Conservation (phyloP, 2,797 vertebrate species). For the Arremon aurantiirostris region DNA sequence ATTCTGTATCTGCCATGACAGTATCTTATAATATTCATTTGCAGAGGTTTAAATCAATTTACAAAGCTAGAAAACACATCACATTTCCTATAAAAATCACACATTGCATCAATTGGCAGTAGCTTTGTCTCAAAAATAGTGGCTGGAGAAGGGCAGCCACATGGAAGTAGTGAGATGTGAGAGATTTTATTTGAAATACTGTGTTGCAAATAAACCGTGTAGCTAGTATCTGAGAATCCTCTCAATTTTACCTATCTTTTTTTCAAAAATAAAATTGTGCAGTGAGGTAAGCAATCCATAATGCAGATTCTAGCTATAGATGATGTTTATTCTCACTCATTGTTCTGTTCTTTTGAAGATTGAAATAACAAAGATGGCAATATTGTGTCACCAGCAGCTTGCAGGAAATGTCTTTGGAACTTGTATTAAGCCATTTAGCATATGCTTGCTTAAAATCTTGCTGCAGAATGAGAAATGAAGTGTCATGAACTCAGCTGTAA, state of each 20-base stretch:
- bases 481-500: slow-evolving; percentile 13
- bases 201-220: not conserved
- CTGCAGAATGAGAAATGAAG: not conserved
- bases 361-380: not conserved
- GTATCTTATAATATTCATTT: not conserved
- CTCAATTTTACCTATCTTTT: not conserved
- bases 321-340: accelerated
- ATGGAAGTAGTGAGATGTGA: not conserved
- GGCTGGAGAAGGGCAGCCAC: not conserved
- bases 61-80: not conserved
- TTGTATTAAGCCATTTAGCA: not conserved
- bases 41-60: not conserved
- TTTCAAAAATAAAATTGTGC: not conserved
- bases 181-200: not conserved
- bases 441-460: not conserved
- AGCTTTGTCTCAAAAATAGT: not conserved
- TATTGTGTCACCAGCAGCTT: not conserved
- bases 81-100: not conserved
- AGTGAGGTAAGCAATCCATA: not conserved
- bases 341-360: not conserved
- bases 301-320: not conserved
- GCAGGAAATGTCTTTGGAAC: not conserved
- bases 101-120: not conserved
- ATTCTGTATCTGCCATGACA: not conserved
- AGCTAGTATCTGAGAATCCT: not conserved